These are phyloP conservation scores for Danio tinwini DNA, from an alignment of 2,797 vertebrate species.

Conservation along the genomic window DNA sequence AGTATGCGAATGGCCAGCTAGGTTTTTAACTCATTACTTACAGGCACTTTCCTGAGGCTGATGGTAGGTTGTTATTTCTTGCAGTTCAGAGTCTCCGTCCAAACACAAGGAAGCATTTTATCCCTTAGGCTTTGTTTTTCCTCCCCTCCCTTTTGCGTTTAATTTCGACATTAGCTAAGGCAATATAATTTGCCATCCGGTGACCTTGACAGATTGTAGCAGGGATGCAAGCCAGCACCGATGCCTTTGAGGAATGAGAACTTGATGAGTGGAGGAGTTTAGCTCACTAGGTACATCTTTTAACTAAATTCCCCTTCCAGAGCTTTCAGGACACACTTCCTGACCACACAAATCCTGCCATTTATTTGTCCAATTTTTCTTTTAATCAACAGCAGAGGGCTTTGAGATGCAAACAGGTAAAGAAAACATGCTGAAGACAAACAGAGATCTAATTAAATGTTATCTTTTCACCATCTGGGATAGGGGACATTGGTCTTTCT, in stretches of 20 bases:
- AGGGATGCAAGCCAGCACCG: conserved; percentile 35
- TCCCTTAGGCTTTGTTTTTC: conserved; percentile 57
- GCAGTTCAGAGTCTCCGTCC: conserved; percentile 56
- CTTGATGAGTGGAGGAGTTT: conserved; percentile 37
- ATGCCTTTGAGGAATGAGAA: conserved; percentile 48
- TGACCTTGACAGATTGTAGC: conserved; percentile 57
- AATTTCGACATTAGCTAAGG: conserved; percentile 65
- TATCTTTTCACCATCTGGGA: conserved; percentile 22
- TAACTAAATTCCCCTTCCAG: conserved; percentile 16
- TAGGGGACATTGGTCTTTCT: neutral
- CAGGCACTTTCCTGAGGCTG: conserved; percentile 54
- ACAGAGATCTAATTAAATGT: conserved; percentile 42
- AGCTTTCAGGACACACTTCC: neutral
- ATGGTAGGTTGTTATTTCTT: conserved; percentile 49
- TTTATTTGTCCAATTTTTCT: conserved; percentile 21
- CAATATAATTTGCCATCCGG: conserved; percentile 56
- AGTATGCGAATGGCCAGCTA: conserved; percentile 63
- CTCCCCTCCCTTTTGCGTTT: conserved; percentile 51
- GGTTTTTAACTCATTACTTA: conserved; percentile 68
- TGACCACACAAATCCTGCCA: conserved; percentile 7
- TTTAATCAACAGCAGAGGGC: conserved; percentile 16
- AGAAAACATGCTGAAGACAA: conserved; percentile 17
- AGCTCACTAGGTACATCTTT: neutral
- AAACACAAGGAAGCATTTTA: conserved; percentile 70
- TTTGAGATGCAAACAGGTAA: conserved; percentile 9